phyloP scores from a whole-genome alignment of 2,113 vertebrate genomes.

The Datnioides undecimradiatus region DNA sequence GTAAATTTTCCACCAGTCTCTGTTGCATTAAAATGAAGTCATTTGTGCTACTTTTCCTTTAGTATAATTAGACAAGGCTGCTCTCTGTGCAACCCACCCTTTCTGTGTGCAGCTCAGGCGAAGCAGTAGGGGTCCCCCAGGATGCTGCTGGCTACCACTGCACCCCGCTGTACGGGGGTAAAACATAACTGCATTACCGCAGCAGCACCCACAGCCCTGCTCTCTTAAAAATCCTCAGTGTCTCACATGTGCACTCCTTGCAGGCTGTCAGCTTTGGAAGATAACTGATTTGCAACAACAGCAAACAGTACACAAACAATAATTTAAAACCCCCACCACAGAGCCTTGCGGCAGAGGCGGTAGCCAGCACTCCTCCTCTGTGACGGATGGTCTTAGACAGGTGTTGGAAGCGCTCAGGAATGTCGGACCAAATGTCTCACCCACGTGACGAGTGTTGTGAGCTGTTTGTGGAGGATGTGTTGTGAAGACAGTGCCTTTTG shows the following conservation, averaged over 20 bases:
- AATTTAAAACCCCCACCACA: conserved; percentile 8
- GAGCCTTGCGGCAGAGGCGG: conserved; percentile 1
- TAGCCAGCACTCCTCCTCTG: neutral
- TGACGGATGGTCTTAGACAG: conserved; percentile 55
- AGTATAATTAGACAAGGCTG: conserved; percentile 50
- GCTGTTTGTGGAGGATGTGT: conserved; percentile 31
- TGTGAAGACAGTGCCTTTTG: conserved; percentile 35
- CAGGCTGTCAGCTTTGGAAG: conserved; percentile 17
- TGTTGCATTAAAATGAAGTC: conserved; percentile 43
- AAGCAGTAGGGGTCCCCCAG: conserved; percentile 43
- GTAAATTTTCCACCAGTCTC: conserved; percentile 4
- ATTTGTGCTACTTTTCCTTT: conserved; percentile 42
- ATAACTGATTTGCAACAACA: conserved; percentile 55
- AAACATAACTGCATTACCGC: conserved; percentile 47
- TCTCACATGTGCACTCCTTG: conserved; percentile 8
- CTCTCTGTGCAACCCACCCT: conserved; percentile 9
- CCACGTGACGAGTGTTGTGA: conserved; percentile 24
- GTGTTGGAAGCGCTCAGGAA: conserved; percentile 42
- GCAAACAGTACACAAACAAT: conserved; percentile 16
- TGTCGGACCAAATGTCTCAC: conserved; percentile 50
- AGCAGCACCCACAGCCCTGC: conserved; percentile 23
- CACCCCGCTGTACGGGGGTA: conserved; percentile 21
- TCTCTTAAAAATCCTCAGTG: conserved; percentile 19
- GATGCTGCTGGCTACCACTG: conserved; percentile 32
- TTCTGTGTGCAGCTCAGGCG: conserved; percentile 12